Evolutionary conservation across 2,888 invertebrate genomes (phyloP).

Genomic region (Troilus luridus): DNA sequence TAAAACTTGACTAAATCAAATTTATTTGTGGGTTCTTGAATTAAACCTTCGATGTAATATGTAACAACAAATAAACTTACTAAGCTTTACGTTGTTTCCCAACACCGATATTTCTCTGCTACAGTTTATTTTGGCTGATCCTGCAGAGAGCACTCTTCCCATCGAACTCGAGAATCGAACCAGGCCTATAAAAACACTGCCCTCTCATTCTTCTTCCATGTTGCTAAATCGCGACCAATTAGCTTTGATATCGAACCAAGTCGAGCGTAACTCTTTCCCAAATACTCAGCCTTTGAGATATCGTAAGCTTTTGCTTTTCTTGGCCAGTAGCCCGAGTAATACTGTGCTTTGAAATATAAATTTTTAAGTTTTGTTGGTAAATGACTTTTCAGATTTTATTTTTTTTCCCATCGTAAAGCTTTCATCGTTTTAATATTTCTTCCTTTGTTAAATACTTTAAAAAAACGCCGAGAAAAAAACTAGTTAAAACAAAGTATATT

Average conservation of each 20-base stretch:
- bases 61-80: no score
- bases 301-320: neutral
- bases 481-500: no score
- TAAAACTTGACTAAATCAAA: no score
- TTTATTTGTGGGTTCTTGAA: no score
- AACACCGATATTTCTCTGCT: neutral
- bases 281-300: neutral
- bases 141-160: neutral
- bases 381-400: neutral
- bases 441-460: no score
- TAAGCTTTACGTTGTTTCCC: neutral
- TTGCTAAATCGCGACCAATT: neutral
- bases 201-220: neutral
- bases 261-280: neutral
- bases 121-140: neutral
- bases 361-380: neutral
- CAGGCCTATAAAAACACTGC: neutral
- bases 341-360: neutral
- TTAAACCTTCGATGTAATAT: no score
- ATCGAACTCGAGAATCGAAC: neutral
- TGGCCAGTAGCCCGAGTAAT: neutral
- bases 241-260: neutral
- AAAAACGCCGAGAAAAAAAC: no score
- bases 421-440: no score
- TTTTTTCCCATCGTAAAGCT: no score